Conservation (phyloP, 2,888 invertebrate species). For the Plagiodera versicolora region DNA sequence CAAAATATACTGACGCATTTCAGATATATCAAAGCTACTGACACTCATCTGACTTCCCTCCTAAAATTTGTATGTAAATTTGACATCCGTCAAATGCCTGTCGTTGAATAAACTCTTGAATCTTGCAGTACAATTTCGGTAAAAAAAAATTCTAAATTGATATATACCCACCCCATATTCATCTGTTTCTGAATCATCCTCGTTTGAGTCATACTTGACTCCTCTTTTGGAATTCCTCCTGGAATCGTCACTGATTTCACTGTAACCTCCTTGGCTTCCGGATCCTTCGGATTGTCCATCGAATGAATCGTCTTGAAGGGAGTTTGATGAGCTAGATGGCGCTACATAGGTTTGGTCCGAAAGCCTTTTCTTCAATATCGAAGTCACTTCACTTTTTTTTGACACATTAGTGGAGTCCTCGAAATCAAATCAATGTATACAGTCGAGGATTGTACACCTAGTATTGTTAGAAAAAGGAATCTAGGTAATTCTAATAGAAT, state of each 20-base stretch:
- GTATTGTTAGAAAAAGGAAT: background rate
- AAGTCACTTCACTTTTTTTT: conserved; percentile 52
- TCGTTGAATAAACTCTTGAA: too few relatives aligned
- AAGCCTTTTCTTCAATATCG: conserved; percentile 63
- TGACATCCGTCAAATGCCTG: too few relatives aligned
- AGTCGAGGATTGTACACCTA: background rate
- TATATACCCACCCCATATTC: conserved; percentile 59
- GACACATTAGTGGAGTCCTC: conserved; percentile 25
- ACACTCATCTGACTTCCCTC: conserved; percentile 66
- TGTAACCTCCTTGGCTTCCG: conserved; percentile 66
- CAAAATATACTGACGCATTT: conserved; percentile 71
- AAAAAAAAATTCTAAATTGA: too few relatives aligned
- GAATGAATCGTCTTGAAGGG: conserved; percentile 55
- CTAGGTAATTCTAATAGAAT: too few relatives aligned
- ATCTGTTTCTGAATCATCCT: conserved; percentile 78
- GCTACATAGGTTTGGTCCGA: conserved; percentile 57
- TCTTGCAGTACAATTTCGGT: too few relatives aligned
- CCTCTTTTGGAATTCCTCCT: conserved; percentile 67
- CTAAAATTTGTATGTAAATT: too few relatives aligned
- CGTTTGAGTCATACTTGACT: conserved; percentile 64
- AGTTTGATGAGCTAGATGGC: conserved; percentile 54
- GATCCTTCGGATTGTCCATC: conserved; percentile 69
- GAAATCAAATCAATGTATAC: conserved; percentile 2
- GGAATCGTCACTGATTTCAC: conserved; percentile 69
- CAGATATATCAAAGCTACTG: conserved; percentile 67